phyloP scores from a whole-genome alignment of 2,797 vertebrate genomes.

The Falco novaeseelandiae region DNA sequence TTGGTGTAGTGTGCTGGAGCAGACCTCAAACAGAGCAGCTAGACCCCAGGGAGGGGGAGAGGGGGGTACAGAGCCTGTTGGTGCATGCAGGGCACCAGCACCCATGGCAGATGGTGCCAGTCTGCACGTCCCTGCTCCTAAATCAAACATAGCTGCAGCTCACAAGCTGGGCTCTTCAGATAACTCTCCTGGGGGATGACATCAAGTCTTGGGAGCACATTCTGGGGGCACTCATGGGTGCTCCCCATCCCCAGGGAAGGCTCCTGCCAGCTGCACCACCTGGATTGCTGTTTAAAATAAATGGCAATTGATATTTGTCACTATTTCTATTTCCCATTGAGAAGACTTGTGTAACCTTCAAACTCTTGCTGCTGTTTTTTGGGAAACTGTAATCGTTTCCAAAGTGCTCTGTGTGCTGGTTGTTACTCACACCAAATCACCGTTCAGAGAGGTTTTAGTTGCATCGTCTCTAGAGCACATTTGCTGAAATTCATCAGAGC shows the following conservation, averaged over 20 bases:
- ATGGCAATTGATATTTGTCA: background rate
- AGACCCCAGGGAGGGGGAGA: background rate
- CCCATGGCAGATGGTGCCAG: background rate
- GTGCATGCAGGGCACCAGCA: background rate
- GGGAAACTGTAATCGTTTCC: background rate
- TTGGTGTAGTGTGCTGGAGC: background rate
- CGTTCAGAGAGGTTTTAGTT: background rate
- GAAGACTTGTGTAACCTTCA: background rate
- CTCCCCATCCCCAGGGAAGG: background rate
- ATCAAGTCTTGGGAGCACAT: background rate
- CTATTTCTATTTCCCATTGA: background rate
- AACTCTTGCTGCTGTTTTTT: background rate
- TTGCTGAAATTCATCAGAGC: slow-evolving; percentile 2
- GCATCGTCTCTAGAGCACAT: background rate
- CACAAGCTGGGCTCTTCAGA: background rate
- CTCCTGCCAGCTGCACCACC: background rate
- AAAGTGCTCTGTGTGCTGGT: background rate
- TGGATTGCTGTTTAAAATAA: background rate
- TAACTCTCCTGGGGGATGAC: background rate
- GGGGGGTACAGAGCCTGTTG: background rate
- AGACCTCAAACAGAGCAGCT: background rate
- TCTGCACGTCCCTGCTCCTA: background rate
- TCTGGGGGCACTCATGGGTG: accelerated
- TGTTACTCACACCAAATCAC: background rate
- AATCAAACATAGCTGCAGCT: background rate